Evolutionary conservation across 92 coral and sea anemone genomes (phyloP).

Genomic region (Metridium senile): DNA sequence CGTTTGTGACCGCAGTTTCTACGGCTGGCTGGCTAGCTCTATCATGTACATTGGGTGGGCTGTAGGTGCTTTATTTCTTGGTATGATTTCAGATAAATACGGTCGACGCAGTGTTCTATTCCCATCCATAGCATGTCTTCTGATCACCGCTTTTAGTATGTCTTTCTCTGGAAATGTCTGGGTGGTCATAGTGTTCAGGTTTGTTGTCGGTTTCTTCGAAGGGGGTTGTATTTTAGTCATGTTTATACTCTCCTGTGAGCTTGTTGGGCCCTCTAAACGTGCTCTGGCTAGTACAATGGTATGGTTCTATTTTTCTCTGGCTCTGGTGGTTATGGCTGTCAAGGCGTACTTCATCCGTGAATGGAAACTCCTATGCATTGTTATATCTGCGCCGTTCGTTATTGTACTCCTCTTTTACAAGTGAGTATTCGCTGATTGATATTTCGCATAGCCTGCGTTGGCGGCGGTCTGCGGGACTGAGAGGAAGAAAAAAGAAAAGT

Average conservation of each 20-base stretch:
- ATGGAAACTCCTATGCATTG: slow-evolving; percentile 64
- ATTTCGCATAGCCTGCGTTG: not conserved
- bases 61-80: slow-evolving; percentile 62
- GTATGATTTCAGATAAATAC: slow-evolving; percentile 62
- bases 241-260: slow-evolving; percentile 69
- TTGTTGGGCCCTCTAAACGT: slow-evolving; percentile 70
- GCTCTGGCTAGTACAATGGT: slow-evolving; percentile 71
- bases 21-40: slow-evolving; percentile 77
- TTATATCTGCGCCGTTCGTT: slow-evolving; percentile 65
- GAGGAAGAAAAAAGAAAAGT: no score
- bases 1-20: slow-evolving; percentile 64
- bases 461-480: no score
- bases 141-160: slow-evolving; percentile 48
- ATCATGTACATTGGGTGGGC: slow-evolving; percentile 79
- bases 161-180: slow-evolving; percentile 53
- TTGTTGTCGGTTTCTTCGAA: slow-evolving; percentile 63
- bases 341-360: slow-evolving; percentile 71
- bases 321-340: slow-evolving; percentile 60
- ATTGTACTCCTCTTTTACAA: slow-evolving; percentile 68
- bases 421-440: no score
- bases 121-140: slow-evolving; percentile 44
- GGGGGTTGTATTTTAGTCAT: slow-evolving; percentile 61
- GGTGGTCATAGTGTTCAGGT: slow-evolving; percentile 55
- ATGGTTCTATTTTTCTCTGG: slow-evolving; percentile 68
- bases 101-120: slow-evolving; percentile 76